Conservation (phyloP, 2,797 vertebrate genomes). For the Manis javanica region DNA sequence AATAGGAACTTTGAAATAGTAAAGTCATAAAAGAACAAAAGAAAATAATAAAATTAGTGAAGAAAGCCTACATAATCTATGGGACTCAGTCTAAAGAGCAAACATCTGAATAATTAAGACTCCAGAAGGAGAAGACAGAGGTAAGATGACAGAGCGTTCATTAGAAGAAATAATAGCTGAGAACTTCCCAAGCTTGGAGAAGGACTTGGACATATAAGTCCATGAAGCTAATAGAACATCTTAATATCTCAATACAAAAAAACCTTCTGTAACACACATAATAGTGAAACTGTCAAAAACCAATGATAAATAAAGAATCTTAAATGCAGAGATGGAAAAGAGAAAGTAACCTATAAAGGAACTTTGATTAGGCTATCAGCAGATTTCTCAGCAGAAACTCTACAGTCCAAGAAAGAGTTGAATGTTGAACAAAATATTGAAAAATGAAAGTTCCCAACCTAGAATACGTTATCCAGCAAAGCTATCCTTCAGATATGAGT, state of each 20-base stretch:
- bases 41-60: background rate
- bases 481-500: background rate
- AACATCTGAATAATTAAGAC: background rate
- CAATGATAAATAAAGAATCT: background rate
- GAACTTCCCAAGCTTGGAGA: background rate
- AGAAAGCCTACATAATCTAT: background rate
- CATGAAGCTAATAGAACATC: background rate
- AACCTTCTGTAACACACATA: background rate
- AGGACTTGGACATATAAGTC: background rate
- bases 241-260: background rate
- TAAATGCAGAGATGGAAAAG: background rate
- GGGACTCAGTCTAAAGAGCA: background rate
- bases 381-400: background rate
- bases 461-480: background rate
- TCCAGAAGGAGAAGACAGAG: background rate
- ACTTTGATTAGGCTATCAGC: background rate
- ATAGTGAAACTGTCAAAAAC: background rate
- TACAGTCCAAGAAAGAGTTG: background rate
- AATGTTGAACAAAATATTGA: background rate
- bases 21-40: background rate
- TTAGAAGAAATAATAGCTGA: background rate
- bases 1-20: background rate
- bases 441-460: background rate
- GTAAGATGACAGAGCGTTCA: background rate
- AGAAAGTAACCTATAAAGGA: background rate